A percentile compares a stretch with the other conserved stretches of the same genome.
phyloP scores from a whole-genome alignment of 1,140 invertebrate genomes.

The Eulimnadia texana region DNA sequence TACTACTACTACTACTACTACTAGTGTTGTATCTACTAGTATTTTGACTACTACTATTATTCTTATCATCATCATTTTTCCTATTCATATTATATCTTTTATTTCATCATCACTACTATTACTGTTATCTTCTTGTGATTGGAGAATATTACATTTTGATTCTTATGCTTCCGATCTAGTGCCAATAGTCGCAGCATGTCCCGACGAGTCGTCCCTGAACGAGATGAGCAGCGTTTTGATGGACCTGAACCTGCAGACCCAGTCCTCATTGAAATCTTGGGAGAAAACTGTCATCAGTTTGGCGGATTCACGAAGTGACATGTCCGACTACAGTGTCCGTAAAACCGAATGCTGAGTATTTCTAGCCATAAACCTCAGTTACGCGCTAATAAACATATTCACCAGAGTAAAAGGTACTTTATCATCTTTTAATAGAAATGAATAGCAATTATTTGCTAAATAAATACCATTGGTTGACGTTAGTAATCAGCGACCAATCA shows the following conservation, averaged over 20 bases:
- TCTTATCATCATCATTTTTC: too few species aligned
- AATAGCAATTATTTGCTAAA: too few species aligned
- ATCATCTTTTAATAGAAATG: too few species aligned
- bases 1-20: too few species aligned
- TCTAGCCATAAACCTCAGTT: too few species aligned
- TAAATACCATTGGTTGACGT: too few species aligned
- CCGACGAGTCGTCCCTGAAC: not conserved
- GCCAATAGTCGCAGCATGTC: slow-evolving; percentile 1
- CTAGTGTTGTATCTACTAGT: too few species aligned
- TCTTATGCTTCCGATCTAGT: not conserved
- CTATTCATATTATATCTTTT: too few species aligned
- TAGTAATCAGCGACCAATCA: too few species aligned
- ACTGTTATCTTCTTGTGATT: not conserved
- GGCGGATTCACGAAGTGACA: slow-evolving; percentile 3
- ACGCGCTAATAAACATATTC: too few species aligned
- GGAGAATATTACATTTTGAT: not conserved
- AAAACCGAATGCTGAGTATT: slow-evolving; percentile 15
- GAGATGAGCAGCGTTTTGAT: slow-evolving; percentile 6
- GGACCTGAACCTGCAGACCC: slow-evolving; percentile 12
- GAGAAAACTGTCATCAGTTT: slow-evolving; percentile 1
- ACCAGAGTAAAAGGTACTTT: too few species aligned
- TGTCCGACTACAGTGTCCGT: slow-evolving; percentile 11
- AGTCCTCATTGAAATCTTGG: not conserved
- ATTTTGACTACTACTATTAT: too few species aligned
- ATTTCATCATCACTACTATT: not conserved